Percentiles rank a stretch among this genome's conserved stretches.
These are phyloP conservation scores for Caenorhabditis plicata DNA, from an alignment of 2,888 invertebrate species.

Conservation along the genomic window DNA sequence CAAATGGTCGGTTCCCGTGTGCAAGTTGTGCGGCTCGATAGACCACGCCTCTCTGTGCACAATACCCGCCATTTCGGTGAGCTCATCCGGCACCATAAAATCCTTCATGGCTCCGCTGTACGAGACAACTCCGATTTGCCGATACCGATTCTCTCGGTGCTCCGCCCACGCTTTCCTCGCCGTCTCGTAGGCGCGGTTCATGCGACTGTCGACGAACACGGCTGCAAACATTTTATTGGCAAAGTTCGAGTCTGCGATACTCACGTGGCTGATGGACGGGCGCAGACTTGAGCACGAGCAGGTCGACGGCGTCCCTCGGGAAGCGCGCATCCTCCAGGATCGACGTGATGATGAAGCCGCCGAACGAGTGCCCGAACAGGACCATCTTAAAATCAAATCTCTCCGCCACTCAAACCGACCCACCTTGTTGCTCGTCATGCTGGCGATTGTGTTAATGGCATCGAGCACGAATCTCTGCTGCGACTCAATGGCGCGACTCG, in stretches of 20 bases:
- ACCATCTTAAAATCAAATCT: too few species aligned
- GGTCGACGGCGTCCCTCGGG: conserved; percentile 13
- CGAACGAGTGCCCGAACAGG: conserved; percentile 45
- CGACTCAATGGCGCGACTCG: conserved; percentile 79
- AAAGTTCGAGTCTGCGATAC: background rate
- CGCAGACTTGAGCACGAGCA: conserved; percentile 29
- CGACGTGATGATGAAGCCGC: conserved; percentile 32
- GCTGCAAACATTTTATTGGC: conserved; percentile 16
- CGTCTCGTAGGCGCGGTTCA: conserved; percentile 6
- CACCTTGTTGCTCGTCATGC: conserved; percentile 10
- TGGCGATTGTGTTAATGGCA: conserved; percentile 74
- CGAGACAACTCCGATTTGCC: conserved; percentile 47
- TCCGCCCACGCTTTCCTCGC: conserved; percentile 6
- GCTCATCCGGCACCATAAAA: conserved; percentile 37
- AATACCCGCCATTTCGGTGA: background rate
- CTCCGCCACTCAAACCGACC: too few species aligned
- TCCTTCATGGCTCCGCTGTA: conserved; percentile 55
- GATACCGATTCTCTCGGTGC: conserved; percentile 5
- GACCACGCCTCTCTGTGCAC: conserved; percentile 21
- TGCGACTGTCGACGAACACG: conserved; percentile 13
- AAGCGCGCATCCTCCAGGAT: conserved; percentile 15
- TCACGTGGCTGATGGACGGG: conserved; percentile 31
- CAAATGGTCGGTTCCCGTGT: conserved; percentile 59
- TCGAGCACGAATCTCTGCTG: conserved; percentile 78
- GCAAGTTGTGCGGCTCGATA: too few species aligned